Base-by-base conservation (phyloP, 2,113 vertebrate species). In the Brachyhypopomus occidentalis region DNA sequence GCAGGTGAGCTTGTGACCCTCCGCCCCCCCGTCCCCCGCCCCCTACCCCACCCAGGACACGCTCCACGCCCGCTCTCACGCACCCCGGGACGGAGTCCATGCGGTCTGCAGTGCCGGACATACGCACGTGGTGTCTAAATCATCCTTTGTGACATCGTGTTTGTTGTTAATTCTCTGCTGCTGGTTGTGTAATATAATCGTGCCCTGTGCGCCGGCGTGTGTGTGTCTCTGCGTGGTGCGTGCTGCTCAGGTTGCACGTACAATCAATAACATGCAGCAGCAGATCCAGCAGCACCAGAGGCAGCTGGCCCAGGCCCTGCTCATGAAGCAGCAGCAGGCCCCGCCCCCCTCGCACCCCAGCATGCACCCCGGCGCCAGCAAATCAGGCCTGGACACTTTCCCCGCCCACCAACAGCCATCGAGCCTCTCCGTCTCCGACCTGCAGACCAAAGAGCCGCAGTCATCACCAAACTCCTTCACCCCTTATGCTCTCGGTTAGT, bases 181-280 rank as follows among this genome's bases (percentile, higher is more conserved):
- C 30, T 30, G 3, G n/a, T n/a, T 3, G 30, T 30, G 30, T 30
- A 30, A 30, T 30, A 30, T 30, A 30, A 30, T 30, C 30, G 30
- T 30, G 30, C 30, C 30, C 30, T 30, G 30, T 30, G 30, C n/a
- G n/a, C n/a, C n/a, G n/a, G n/a, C n/a, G n/a, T 12, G 17, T 80
- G n/a, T 45, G 70, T 38, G 30, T 56, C 16, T 80, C 4, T 9
- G 16, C 25, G 1, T 27, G 41, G 19, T 48, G 8, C 66, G 59
- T 74, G 23, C 2, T 67, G 75, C 22, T 0, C 93, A 99, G 97
- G 97, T 99, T 92, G 97, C 97, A 94, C 97, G 97, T 95, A 98
- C 97, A 97, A 99, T 99, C 98, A 98, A 96, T 94, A 98, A 98
- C 95, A 98, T 99, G 96, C 98, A 99, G 95, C 98, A 99, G 93